Conservation (phyloP, 2,797 vertebrate species). For the Lacerta bilineata region DNA sequence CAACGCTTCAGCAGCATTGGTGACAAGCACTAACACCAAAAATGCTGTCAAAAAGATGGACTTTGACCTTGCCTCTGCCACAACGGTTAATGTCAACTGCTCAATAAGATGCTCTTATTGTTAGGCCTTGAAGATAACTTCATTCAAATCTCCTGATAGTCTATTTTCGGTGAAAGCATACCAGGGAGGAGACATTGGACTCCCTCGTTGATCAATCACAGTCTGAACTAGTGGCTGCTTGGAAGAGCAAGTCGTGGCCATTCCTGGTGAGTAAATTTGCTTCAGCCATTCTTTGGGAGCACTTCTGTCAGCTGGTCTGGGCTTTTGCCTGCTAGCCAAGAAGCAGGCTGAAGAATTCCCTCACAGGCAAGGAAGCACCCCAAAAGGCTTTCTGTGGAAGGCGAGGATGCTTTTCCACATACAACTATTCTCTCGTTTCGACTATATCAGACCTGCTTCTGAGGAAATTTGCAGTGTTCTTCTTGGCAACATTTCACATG, state of each 20-base stretch:
- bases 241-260: background rate
- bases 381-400: background rate
- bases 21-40: background rate
- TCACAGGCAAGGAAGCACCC: background rate
- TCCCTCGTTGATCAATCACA: constrained; percentile 11
- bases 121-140: constrained; percentile 24
- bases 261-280: background rate
- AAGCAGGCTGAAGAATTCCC: background rate
- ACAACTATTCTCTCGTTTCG: background rate
- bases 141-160: constrained; percentile 14
- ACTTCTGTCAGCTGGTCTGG: background rate
- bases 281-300: background rate
- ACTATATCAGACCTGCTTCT: background rate
- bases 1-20: constrained; percentile 6
- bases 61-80: constrained; percentile 32
- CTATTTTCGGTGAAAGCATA: background rate
- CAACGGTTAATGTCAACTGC: constrained; percentile 22
- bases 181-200: background rate
- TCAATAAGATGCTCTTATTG: background rate
- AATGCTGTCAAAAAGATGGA: constrained; percentile 12
- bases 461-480: background rate
- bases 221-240: background rate
- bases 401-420: background rate
- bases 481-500: background rate
- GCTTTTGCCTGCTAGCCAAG: background rate